phyloP scores from a whole-genome alignment of 2,113 vertebrate species.

The Nothoprocta perdicaria region DNA sequence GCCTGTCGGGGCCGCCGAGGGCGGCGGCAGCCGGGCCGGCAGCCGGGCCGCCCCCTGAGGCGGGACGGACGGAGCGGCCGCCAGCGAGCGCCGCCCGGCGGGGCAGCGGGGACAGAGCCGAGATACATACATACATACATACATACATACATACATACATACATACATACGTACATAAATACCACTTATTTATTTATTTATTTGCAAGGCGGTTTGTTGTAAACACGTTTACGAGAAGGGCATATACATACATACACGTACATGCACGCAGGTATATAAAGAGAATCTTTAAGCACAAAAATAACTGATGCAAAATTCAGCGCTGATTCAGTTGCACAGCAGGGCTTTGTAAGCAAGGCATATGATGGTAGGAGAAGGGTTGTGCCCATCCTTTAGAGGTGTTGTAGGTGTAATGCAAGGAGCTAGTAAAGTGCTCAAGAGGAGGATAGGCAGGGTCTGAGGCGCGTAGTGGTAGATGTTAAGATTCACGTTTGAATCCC shows the following conservation, averaged over 20 bases:
- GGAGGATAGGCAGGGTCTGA: neutral
- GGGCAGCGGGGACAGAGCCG: fast-evolving
- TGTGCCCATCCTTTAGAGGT: neutral
- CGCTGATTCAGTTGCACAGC: neutral
- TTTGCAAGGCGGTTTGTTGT: neutral
- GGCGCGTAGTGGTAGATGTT: fast-evolving
- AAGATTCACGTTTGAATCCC: neutral
- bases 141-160: too few species aligned
- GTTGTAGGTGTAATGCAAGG: neutral
- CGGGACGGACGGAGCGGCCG: too few species aligned
- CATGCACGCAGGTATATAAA: neutral
- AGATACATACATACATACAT: too few species aligned
- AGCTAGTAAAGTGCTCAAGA: fast-evolving
- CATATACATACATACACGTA: too few species aligned
- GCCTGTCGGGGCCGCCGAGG: too few species aligned
- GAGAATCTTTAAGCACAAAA: fast-evolving
- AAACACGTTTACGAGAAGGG: fast-evolving
- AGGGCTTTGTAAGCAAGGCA: neutral
- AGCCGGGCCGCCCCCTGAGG: too few species aligned
- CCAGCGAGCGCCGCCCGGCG: fast-evolving
- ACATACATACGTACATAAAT: too few species aligned
- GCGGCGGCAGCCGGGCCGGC: too few species aligned
- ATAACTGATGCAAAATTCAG: neutral
- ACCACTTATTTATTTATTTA: neutral
- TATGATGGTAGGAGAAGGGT: too few species aligned